Conservation (phyloP, 2,888 invertebrate species). For the Hemithea aestivaria region DNA sequence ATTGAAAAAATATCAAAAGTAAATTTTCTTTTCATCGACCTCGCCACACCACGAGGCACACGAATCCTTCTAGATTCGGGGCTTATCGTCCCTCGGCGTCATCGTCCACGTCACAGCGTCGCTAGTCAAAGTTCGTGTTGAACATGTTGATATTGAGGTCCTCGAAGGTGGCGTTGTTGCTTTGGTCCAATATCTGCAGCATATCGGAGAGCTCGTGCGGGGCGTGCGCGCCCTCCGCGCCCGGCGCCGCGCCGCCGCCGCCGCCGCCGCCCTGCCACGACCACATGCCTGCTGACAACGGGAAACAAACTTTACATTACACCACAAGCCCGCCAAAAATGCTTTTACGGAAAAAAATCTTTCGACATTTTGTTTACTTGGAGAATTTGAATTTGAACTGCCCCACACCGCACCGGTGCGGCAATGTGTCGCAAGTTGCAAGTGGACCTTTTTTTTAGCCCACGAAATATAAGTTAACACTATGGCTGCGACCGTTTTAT, state of each 20-base stretch:
- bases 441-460: too few species aligned
- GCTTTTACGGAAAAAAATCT: too few species aligned
- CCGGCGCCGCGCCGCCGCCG: constrained; percentile 45
- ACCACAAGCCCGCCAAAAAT: too few species aligned
- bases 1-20: constrained; percentile 25
- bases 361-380: too few species aligned
- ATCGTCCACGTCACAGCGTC: constrained; percentile 16
- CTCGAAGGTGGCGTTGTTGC: constrained; percentile 90
- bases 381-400: too few species aligned
- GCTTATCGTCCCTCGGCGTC: constrained; percentile 18
- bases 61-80: too few species aligned
- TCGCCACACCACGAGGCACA: constrained; percentile 17
- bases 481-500: too few species aligned
- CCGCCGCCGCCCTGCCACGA: constrained; percentile 83
- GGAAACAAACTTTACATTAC: constrained; percentile 7
- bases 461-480: too few species aligned
- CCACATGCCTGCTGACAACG: constrained; percentile 82
- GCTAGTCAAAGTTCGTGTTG: constrained; percentile 81
- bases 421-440: too few species aligned
- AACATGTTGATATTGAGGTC: constrained; percentile 95
- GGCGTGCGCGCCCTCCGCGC: constrained; percentile 65
- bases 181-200: constrained; percentile 94
- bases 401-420: too few species aligned
- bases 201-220: constrained; percentile 92
- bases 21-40: constrained; percentile 15